Conservation (phyloP, 2,113 vertebrate genomes). For the Galemys pyrenaicus region DNA sequence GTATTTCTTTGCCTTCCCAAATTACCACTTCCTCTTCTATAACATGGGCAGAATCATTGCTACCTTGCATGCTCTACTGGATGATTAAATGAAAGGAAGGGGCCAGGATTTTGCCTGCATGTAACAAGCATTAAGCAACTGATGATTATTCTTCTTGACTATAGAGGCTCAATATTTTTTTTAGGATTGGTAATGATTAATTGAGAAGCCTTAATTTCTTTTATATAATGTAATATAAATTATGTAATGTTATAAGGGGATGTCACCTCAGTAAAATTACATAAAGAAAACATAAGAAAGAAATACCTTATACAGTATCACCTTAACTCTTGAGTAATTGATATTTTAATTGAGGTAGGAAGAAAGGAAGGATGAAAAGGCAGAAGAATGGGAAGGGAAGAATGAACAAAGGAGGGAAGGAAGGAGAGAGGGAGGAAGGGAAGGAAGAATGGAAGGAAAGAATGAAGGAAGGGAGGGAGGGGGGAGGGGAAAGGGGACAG, state of each 20-base stretch:
- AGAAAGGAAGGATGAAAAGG: background rate
- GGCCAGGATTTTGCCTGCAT: background rate
- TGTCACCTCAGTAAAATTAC: no score
- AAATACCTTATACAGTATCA: background rate
- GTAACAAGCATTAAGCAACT: background rate
- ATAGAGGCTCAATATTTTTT: background rate
- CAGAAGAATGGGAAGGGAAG: background rate
- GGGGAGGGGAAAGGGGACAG: background rate
- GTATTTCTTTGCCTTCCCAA: background rate
- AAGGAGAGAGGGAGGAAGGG: no score
- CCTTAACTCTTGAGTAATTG: background rate
- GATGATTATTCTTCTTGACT: background rate
- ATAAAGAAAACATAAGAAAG: background rate
- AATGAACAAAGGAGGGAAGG: background rate
- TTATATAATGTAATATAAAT: background rate
- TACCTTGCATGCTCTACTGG: accelerated
- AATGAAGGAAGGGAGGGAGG: background rate
- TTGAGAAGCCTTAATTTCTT: slow-evolving; percentile 11
- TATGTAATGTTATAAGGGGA: no score
- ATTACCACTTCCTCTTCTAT: background rate
- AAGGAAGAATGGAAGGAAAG: background rate
- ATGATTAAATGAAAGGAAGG: background rate
- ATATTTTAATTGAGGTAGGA: background rate
- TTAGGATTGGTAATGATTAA: background rate
- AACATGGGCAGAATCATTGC: background rate